Base-by-base conservation (phyloP, 2,113 vertebrate species). In the Oceanites oceanicus region DNA sequence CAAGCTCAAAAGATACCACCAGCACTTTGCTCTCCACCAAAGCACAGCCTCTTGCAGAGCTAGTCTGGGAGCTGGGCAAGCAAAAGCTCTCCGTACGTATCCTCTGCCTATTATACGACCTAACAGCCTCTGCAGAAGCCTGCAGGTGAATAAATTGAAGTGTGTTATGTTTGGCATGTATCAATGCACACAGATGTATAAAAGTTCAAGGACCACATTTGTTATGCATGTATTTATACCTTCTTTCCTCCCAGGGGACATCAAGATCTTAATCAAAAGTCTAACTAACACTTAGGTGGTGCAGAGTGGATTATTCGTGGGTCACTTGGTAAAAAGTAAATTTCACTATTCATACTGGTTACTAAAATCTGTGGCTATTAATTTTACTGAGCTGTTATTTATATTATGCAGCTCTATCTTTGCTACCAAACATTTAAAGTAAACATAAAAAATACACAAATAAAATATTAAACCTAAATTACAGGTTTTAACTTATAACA, bases 191-290 rank as follows among this genome's bases (percentile, higher is more conserved):
- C 76, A 59, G 88, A 86, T 19, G 55, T 73, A 84, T 74, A 91
- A 91, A 92, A 93, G 90, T 96, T 96, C 96, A 96, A 92, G 94
- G 92, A 91, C 76, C 22, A 38, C 23, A 67, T 93, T 92, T 89
- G 72, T 87, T 96, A 72, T n/a, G 76, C 10, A 22, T 68, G 79
- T 84, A 94, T 93, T 94, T 95, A 88, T 94, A 89, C 70, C 79
- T 84, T 89, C 61, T 84, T 94, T 95, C 86, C 90, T 90, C 94
- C 61, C 92, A 74, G 21, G 40, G 44, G 82, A 95, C 75, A 71
- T 32, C 56, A 78, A 84, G 76, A 78, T 88, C 36, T 84, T 92
- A 95, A 96, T 92, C 92, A 92, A 81, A 95, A 93, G 58, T 83
- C 75, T 79, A 74, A 91, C 45, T 86, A 90, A 92, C 47, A 78